Conservation (phyloP, 2,113 vertebrate genomes). For the Notothenia coriiceps region DNA sequence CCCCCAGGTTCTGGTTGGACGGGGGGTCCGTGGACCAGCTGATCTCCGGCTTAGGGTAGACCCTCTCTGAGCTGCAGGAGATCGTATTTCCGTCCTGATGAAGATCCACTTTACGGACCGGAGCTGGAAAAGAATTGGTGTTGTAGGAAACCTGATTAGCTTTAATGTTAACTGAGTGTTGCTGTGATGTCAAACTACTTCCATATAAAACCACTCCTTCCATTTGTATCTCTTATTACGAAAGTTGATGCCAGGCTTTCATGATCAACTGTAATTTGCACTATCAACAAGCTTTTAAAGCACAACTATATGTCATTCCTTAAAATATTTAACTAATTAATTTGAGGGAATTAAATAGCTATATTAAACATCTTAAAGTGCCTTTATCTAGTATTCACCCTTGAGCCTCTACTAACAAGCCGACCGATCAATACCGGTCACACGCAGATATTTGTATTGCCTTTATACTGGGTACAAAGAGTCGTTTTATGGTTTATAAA, state of each 20-base stretch:
- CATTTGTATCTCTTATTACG: neutral
- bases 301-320: neutral
- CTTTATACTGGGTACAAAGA: neutral
- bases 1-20: fast-evolving
- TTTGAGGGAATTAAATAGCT: neutral
- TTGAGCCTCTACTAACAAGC: neutral
- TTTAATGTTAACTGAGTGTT: neutral
- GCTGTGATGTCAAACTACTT: neutral
- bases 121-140: conserved; percentile 49
- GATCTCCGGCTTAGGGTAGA: conserved; percentile 72
- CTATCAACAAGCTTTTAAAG: neutral
- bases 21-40: conserved; percentile 36
- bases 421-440: neutral
- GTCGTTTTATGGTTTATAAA: neutral
- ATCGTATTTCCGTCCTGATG: conserved; percentile 25
- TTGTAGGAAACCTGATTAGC: neutral
- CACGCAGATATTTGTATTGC: neutral
- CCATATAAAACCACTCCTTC: neutral
- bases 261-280: neutral
- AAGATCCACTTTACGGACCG: conserved; percentile 49
- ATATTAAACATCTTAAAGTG: too few species aligned
- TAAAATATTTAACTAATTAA: neutral
- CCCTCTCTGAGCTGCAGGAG: conserved; percentile 62
- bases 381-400: neutral
- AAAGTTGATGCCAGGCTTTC: neutral